Evolutionary conservation across 2,888 invertebrate species (phyloP).

Genomic region (Flabesymbios commensalis): DNA sequence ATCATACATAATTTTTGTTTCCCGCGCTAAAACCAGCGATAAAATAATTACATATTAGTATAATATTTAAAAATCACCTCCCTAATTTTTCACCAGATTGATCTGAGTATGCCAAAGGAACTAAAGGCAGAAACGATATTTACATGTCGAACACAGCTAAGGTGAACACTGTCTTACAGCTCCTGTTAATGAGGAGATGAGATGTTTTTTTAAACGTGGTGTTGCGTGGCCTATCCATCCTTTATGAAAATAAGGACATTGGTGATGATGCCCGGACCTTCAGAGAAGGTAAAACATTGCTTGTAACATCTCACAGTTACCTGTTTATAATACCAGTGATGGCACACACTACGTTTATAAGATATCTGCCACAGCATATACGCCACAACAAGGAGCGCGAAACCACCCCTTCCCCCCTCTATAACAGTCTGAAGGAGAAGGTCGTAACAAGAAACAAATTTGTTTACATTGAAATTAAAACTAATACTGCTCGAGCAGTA

Average conservation of each 20-base stretch:
- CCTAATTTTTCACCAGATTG: no score
- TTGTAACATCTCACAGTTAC: neutral
- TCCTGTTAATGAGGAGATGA: neutral
- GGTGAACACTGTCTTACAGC: neutral
- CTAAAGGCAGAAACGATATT: neutral
- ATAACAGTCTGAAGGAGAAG: constrained; percentile 1
- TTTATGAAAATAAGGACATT: neutral
- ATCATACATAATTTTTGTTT: no score
- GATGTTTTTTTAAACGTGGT: constrained; percentile 1
- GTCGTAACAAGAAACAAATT: neutral
- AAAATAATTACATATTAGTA: no score
- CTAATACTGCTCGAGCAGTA: neutral
- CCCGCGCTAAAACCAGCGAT: no score
- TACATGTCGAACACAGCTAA: no score
- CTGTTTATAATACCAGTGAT: neutral
- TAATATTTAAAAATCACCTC: no score
- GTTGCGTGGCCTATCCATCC: neutral
- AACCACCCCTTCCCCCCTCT: constrained; percentile 3
- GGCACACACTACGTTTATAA: neutral
- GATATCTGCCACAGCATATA: no score
- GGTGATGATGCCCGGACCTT: neutral
- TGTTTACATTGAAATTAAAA: neutral
- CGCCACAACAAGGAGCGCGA: constrained; percentile 6
- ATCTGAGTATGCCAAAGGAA: neutral
- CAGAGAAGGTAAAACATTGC: neutral